Conservation (phyloP, 2,888 invertebrate species). For the Erebia ligea region DNA sequence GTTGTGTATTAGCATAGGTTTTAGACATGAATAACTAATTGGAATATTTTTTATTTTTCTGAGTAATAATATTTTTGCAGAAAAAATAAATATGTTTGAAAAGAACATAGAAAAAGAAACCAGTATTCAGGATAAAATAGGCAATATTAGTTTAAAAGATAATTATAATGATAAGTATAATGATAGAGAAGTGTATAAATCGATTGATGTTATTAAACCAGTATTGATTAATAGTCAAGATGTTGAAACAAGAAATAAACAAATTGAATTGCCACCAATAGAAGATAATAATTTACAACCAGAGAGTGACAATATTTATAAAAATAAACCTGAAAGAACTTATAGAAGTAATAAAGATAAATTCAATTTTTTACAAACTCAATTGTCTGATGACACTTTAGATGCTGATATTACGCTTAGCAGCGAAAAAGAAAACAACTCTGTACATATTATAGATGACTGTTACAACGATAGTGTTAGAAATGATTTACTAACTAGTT, state of each 20-base stretch:
- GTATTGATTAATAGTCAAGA: constrained; percentile 35
- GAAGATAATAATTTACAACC: constrained; percentile 40
- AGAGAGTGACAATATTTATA: constrained; percentile 51
- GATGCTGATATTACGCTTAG: constrained; percentile 50
- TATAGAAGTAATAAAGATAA: constrained; percentile 73
- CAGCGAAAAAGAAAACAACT: constrained; percentile 46
- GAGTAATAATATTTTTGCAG: constrained; percentile 53
- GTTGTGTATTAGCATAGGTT: not conserved
- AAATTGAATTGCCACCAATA: constrained; percentile 34
- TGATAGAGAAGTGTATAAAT: constrained; percentile 55
- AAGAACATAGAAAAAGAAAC: constrained; percentile 67
- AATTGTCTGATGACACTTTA: constrained; percentile 56
- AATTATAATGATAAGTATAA: constrained; percentile 54
- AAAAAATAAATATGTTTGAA: constrained; percentile 80
- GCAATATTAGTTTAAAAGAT: constrained; percentile 66
- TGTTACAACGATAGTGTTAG: constrained; percentile 5
- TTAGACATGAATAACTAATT: not conserved
- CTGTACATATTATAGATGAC: constrained; percentile 44
- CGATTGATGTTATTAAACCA: constrained; percentile 39
- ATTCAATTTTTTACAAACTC: constrained; percentile 75
- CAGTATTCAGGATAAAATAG: constrained; percentile 63
- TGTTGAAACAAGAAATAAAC: constrained; percentile 37
- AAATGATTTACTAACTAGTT: constrained; percentile 13
- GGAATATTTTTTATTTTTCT: not conserved
- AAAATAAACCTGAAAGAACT: constrained; percentile 57